phyloP scores from a whole-genome alignment of 92 coral and sea anemone genomes.

The Zoanthus sansibaricus region DNA sequence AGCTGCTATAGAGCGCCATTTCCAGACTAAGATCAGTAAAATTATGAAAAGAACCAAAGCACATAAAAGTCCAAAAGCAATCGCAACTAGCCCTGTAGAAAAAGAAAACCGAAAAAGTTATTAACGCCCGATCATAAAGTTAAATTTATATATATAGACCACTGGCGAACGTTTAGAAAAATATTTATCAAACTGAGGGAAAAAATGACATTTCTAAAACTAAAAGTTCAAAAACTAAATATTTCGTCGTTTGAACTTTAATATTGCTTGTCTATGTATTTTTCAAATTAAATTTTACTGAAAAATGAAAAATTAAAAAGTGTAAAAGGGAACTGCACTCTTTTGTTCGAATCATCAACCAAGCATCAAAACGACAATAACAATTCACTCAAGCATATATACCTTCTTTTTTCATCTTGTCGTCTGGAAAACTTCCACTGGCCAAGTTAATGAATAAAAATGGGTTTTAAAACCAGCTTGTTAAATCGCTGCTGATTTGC shows the following conservation, averaged over 20 bases:
- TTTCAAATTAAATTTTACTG: neutral
- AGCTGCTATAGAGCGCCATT: conserved; percentile 39
- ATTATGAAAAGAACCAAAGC: conserved; percentile 26
- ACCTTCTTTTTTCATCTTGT: conserved; percentile 37
- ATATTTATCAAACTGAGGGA: neutral
- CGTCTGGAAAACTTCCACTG: neutral
- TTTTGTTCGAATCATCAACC: neutral
- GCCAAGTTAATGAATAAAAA: neutral
- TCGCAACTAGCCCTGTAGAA: conserved; percentile 28
- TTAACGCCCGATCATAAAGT: neutral
- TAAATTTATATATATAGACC: neutral
- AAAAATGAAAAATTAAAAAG: neutral
- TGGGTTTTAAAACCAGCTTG: neutral
- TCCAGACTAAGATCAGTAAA: conserved; percentile 15
- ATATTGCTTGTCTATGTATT: neutral
- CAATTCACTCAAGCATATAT: neutral
- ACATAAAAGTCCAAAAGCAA: conserved; percentile 36
- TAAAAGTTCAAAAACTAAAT: neutral
- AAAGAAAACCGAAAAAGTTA: conserved; percentile 14
- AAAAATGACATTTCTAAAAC: neutral
- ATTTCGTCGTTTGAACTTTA: neutral
- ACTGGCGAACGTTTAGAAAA: neutral
- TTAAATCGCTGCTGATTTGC: neutral
- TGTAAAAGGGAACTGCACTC: neutral
- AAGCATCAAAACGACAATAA: neutral